Percentiles rank a stretch among this genome's conserved stretches.
Conservation (phyloP, 1,140 invertebrate species). For the Zaprionus africanus region DNA sequence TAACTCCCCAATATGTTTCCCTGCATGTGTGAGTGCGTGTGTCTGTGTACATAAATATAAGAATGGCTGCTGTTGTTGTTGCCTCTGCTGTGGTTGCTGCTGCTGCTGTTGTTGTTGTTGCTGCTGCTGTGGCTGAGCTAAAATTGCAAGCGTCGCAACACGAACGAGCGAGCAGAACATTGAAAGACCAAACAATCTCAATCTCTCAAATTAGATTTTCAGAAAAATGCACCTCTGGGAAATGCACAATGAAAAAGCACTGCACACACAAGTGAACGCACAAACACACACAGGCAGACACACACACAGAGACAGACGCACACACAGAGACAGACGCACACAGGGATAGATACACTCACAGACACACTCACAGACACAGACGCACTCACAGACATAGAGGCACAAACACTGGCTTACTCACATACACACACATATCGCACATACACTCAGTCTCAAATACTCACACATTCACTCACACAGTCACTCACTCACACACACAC, state of each 20-base stretch:
- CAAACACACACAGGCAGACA: constrained; percentile 11
- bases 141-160: constrained; percentile 79
- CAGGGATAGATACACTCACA: not conserved
- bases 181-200: constrained; percentile 83
- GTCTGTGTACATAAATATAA: constrained; percentile 49
- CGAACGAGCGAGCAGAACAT: constrained; percentile 71
- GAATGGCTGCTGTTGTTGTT: constrained; percentile 35
- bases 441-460: constrained; percentile 11
- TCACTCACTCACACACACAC: not conserved
- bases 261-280: constrained; percentile 36
- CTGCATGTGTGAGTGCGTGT: constrained; percentile 17
- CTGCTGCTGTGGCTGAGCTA: constrained; percentile 43
- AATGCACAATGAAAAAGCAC: constrained; percentile 82
- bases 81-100: constrained; percentile 23
- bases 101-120: constrained; percentile 22
- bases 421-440: constrained; percentile 15
- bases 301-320: constrained; percentile 11
- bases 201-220: constrained; percentile 84
- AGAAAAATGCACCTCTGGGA: constrained; percentile 84
- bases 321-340: constrained; percentile 20
- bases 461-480: not conserved
- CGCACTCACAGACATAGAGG: constrained; percentile 23
- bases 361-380: constrained; percentile 33
- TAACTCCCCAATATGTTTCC: constrained; percentile 75
- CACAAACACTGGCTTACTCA: too few relatives aligned